Percentiles rank a stretch among this genome's conserved stretches.
Conservation (phyloP, 92 coral and sea anemone genomes). For the Scolanthus callimorphus region DNA sequence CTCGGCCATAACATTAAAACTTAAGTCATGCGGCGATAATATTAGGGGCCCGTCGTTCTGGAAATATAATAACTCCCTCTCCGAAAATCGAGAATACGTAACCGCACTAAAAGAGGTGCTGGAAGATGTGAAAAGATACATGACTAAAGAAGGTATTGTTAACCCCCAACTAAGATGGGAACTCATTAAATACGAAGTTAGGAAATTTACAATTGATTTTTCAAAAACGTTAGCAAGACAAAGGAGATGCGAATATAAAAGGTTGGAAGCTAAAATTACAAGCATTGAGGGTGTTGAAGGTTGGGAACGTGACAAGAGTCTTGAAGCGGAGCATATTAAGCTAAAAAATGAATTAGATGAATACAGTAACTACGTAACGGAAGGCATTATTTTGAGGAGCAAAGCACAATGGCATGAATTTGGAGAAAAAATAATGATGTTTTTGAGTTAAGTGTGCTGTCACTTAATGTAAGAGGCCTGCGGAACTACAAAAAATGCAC, state of each 20-base stretch:
- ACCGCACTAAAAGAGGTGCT: background rate
- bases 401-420: constrained; percentile 23
- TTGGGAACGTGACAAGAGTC: background rate
- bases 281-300: background rate
- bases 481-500: no score
- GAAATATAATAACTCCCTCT: constrained; percentile 22
- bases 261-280: constrained; percentile 5
- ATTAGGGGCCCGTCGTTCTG: constrained; percentile 16
- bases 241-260: constrained; percentile 1
- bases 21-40: constrained; percentile 2
- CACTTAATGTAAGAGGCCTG: no score
- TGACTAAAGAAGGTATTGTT: background rate
- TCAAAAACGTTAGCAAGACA: constrained; percentile 8
- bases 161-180: constrained; percentile 30
- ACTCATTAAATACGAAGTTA: constrained; percentile 22
- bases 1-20: constrained; percentile 10
- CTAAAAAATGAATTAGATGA: background rate
- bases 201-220: constrained; percentile 6
- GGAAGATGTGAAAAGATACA: background rate
- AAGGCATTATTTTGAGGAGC: constrained; percentile 18
- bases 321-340: background rate
- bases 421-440: no score
- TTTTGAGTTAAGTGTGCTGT: no score
- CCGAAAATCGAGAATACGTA: background rate
- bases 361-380: constrained; percentile 2